phyloP scores from a whole-genome alignment of 1,140 invertebrate genomes.

The Aphaenogaster rudis region DNA sequence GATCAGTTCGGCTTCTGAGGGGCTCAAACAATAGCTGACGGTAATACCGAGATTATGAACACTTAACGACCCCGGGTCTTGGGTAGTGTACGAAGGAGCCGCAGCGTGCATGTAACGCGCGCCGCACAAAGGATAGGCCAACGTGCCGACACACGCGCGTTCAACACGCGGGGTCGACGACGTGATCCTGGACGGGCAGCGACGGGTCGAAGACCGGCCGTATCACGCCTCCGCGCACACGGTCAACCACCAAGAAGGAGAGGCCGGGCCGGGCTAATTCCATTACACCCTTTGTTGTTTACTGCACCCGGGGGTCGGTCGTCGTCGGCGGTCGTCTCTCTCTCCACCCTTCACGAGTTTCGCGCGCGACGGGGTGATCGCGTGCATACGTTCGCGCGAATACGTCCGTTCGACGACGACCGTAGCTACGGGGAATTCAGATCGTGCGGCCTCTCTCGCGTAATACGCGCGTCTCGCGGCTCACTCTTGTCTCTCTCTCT shows the following conservation, averaged over 20 bases:
- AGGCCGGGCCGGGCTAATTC: slow-evolving; percentile 76
- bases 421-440: slow-evolving; percentile 55
- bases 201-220: slow-evolving; percentile 72
- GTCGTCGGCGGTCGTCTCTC: slow-evolving; percentile 17
- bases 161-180: slow-evolving; percentile 7
- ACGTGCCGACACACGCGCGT: background rate
- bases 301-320: slow-evolving; percentile 65
- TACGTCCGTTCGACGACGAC: background rate
- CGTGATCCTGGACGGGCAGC: slow-evolving; percentile 40
- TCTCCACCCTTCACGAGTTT: slow-evolving; percentile 29
- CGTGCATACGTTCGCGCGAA: slow-evolving; percentile 29
- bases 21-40: background rate
- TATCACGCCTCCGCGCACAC: slow-evolving; percentile 77
- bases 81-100: background rate
- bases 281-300: slow-evolving; percentile 83
- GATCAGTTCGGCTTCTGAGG: background rate
- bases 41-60: background rate
- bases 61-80: background rate
- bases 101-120: slow-evolving; percentile 8
- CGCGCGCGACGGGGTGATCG: background rate
- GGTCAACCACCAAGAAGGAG: slow-evolving; percentile 75
- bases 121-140: slow-evolving; percentile 35
- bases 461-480: slow-evolving; percentile 41
- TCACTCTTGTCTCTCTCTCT: background rate
- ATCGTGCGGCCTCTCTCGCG: slow-evolving; percentile 46